Evolutionary conservation across 2,113 vertebrate genomes (phyloP), one percentile per base, ranked within the genome.

Genomic region (Sinocyclocheilus anshuiensis): DNA sequence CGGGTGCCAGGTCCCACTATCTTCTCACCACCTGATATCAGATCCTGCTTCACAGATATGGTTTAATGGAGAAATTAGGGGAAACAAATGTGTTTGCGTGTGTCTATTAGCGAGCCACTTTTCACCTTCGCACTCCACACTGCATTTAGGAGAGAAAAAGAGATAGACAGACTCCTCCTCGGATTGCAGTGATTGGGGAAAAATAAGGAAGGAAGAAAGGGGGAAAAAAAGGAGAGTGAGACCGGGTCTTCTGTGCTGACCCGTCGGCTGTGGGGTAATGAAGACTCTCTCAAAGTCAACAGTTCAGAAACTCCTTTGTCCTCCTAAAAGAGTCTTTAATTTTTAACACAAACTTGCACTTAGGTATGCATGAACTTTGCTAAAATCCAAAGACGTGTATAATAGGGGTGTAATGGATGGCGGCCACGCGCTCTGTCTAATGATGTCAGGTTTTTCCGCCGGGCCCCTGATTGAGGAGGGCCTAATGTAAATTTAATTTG

Each of bases 401-500:
- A 97, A 98, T 98, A 97, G 96, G 96, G 94, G 96, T 95, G 87
- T 98, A 99, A 99, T 99, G 96, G 98, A 99, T 99, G 97, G 97
- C 94, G 96, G 96, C 96, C 97, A 95, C 96, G 96, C 96, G 96
- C 97, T 97, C 97, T 96, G 96, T 90, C 85, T 97, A 97, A 97
- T 97, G 96, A 97, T 98, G 97, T 98, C 98, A 97, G 97, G 92
- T 96, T 97, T 97, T 95, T 95, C 96, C 96, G 95, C 94, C 94
- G 91, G 94, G 92, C 94, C 95, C 93, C 96, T 99, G 98, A 99
- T 98, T 96, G 97, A 99, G 96, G 96, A 98, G 96, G 95, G 95
- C 96, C 98, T 99, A 97, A 99, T 99, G 97, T 98, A 98, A 97
- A 98, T 98, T 99, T 99, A 99, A 99, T 99, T 98, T 98, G 97